These are phyloP conservation scores for Acrocyrtus sp. DNA, from an alignment of 2,888 invertebrate species.

Conservation along the genomic window DNA sequence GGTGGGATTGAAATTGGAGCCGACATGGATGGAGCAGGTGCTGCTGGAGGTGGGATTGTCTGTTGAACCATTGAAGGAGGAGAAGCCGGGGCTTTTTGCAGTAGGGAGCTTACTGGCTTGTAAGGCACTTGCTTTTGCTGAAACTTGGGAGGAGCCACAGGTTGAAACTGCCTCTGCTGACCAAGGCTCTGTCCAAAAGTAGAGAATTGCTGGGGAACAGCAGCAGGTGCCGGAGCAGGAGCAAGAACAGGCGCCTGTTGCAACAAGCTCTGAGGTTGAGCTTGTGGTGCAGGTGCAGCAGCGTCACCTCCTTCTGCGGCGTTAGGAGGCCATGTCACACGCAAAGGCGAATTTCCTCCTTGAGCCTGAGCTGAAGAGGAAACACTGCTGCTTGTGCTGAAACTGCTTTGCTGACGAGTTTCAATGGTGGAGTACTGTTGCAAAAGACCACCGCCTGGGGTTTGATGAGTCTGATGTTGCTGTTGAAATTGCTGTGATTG, in stretches of 20 bases:
- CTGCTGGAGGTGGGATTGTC: constrained; percentile 66
- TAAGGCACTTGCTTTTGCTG: constrained; percentile 58
- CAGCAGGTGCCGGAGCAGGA: constrained; percentile 3
- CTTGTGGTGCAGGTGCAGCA: background rate
- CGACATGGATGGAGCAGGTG: constrained; percentile 65
- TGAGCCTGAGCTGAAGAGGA: constrained; percentile 8
- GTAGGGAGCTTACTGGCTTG: constrained; percentile 65
- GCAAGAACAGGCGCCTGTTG: constrained; percentile 22
- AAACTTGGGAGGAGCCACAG: constrained; percentile 56
- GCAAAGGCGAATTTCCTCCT: constrained; percentile 13
- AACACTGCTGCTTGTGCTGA: constrained; percentile 24
- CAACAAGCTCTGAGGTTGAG: constrained; percentile 10
- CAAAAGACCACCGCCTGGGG: constrained; percentile 30
- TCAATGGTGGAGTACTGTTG: constrained; percentile 25
- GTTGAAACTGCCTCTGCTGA: constrained; percentile 47
- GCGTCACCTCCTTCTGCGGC: background rate
- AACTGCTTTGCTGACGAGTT: constrained; percentile 19
- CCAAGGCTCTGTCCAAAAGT: constrained; percentile 31
- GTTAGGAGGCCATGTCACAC: constrained; percentile 32
- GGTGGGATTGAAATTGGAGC: constrained; percentile 63
- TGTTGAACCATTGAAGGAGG: constrained; percentile 66
- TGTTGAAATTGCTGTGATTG: constrained; percentile 11
- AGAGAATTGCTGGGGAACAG: constrained; percentile 21
- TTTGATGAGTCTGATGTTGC: constrained; percentile 6
- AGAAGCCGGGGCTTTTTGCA: constrained; percentile 63